Evolutionary conservation across 2,113 vertebrate genomes (phyloP).

Genomic region (Tretioscincus oriximinensis): DNA sequence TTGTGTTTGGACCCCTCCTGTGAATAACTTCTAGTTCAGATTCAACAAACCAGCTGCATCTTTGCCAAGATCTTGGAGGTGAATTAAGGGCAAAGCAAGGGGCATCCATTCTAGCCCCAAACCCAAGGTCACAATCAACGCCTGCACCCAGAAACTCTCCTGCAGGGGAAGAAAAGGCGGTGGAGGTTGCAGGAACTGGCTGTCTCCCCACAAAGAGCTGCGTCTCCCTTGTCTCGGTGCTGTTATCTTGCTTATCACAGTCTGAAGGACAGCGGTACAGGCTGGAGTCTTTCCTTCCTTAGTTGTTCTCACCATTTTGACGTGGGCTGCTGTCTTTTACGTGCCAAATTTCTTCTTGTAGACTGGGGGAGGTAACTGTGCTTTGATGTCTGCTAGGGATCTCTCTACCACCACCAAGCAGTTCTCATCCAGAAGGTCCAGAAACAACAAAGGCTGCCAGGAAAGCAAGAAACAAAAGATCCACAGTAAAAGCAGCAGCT

Average conservation of each 20-base stretch:
- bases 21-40: too few relatives aligned
- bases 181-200: not conserved
- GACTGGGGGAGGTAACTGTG: constrained; percentile 86
- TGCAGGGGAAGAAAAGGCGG: not conserved
- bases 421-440: constrained; percentile 81
- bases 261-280: fast-evolving
- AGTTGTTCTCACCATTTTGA: too few relatives aligned
- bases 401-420: constrained; percentile 90
- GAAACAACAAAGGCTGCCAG: constrained; percentile 81
- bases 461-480: not conserved
- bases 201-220: not conserved
- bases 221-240: not conserved
- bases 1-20: not conserved
- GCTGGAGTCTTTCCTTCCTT: constrained; percentile 32
- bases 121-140: not conserved
- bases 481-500: too few relatives aligned
- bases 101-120: not conserved
- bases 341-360: constrained; percentile 95
- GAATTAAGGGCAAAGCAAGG: not conserved
- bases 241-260: fast-evolving
- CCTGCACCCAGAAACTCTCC: not conserved
- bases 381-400: constrained; percentile 83
- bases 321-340: constrained; percentile 59
- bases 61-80: not conserved
- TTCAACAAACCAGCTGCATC: not conserved